A percentile compares a stretch with the other conserved stretches of the same genome.
These are phyloP conservation scores for Brachycybe producta DNA, from an alignment of 2,888 invertebrate genomes.

Conservation along the genomic window DNA sequence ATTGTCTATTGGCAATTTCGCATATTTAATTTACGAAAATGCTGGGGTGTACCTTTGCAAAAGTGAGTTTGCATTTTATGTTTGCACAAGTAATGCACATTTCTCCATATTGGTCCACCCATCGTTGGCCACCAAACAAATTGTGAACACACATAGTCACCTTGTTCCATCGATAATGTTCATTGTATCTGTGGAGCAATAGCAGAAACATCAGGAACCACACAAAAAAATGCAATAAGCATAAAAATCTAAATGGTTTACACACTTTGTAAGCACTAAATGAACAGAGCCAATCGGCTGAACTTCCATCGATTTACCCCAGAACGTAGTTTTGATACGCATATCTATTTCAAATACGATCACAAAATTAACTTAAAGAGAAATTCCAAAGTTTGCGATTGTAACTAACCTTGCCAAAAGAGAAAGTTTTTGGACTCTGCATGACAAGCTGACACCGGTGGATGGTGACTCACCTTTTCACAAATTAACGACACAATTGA, in stretches of 20 bases:
- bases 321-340: slow-evolving; percentile 72
- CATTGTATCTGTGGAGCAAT: slow-evolving; percentile 50
- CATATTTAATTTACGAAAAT: too few relatives aligned
- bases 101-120: slow-evolving; percentile 79
- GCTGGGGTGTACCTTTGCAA: slow-evolving; percentile 52
- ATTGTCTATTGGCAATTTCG: too few relatives aligned
- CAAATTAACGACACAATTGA: neutral
- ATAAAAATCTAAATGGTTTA: neutral
- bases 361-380: slow-evolving; percentile 8
- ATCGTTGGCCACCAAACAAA: slow-evolving; percentile 64
- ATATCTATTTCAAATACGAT: slow-evolving; percentile 46
- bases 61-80: slow-evolving; percentile 60
- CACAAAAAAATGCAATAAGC: slow-evolving; percentile 5
- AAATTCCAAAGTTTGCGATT: slow-evolving; percentile 7
- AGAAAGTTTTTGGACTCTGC: slow-evolving; percentile 61
- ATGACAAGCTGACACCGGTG: slow-evolving; percentile 67
- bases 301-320: slow-evolving; percentile 84
- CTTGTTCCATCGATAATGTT: slow-evolving; percentile 64
- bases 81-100: slow-evolving; percentile 51
- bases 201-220: slow-evolving; percentile 31
- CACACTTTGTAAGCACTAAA: slow-evolving; percentile 40
- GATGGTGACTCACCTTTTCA: slow-evolving; percentile 64
- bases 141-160: slow-evolving; percentile 78
- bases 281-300: slow-evolving; percentile 59
- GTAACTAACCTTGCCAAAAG: slow-evolving; percentile 50